Evolutionary conservation across 1,140 invertebrate genomes (phyloP), one percentile per base, ranked within the genome.

Genomic region (Drosophila sulfurigaster): DNA sequence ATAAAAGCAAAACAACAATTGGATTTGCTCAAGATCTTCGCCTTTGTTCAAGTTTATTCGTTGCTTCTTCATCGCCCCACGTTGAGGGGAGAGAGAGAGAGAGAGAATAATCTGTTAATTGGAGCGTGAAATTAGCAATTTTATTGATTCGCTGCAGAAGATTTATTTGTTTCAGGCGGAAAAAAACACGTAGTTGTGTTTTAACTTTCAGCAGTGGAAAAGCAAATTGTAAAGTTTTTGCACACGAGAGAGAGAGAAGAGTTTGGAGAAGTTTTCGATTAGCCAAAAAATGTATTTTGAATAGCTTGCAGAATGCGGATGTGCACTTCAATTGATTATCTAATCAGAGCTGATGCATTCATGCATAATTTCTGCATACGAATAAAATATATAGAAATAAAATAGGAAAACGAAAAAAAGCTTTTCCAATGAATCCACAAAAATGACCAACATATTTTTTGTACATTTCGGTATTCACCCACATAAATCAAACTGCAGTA

Each of bases 61-160:
- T 25, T 25, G 3, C 48, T 13, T 43, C 13, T 15, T 38, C 5
- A 20, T 1, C 49, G 1, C 13, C 8, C 1, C 72, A 52, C 58
- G 52, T 66, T 77, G 49, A 54, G 75, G 49, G 0, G 20, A 4
- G 20, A 25, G 0, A 20, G 3, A 4, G 3, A 4, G n/a, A 30
- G 52, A 64, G 57, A 32, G 57, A 62, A 87, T 74, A 88, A 87
- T 78, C 83, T 62, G 70, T 79, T 87, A 88, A 87, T 88, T 87
- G 83, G 78, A 87, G 83, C 83, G 73, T 81, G 72, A 88, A 87
- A 82, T 88, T 82, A 88, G 77, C 85, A 80, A 83, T 75, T 87
- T 82, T 88, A 88, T 87, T 80, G 85, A 87, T 80, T 75, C 63
- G 56, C 74, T 75, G 83, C 54, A 57, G 32, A 78, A 82, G 65